Base-by-base conservation (phyloP, 1,140 invertebrate genomes). In the Telenomus remus region DNA sequence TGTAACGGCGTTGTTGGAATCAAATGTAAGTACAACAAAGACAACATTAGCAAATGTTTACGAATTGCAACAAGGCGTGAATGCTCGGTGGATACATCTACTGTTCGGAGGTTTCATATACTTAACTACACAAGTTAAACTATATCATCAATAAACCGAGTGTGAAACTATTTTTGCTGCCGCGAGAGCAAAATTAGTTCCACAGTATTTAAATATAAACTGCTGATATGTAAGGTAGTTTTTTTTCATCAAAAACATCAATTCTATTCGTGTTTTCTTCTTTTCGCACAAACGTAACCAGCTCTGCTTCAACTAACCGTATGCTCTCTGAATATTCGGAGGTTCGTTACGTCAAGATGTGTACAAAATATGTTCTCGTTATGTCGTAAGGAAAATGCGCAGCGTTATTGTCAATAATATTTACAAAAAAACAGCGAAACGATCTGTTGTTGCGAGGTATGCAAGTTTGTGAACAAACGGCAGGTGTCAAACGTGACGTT, bases 401-500 rank as follows among this genome's bases (percentile, higher is more conserved):
- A 54, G 59, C 53, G 11, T 77, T 77, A 73, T 77, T 77, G 75
- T 78, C 75, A 72, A 61, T 27, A n/a, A 37, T 72, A 78, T 78
- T 13, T 78, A 78, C 75, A 78, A 69, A 35, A 39, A 27, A 33
- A 47, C 60, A 10, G 44, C 64, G 44, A 49, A 71, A 78, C 8
- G 14, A 19, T n/a, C n/a, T n/a, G n/a, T 19, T 37, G 37, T 55
- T 43, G 44, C 3, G 43, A 43, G 7, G 44, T 11, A 39, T 11
- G n/a, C 2, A 9, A 39, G 37, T 39, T 39, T 39, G 37, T 4
- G n/a, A n/a, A 39, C n/a, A 39, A n/a, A 39, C 9, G n/a, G 37
- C n/a, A 39, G 8, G 37, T n/a, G 37, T 11, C 37, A 11, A 9
- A n/a, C 33, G 13, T 56, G 55, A 19, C 10, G 11, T 66, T 39